phyloP scores from a whole-genome alignment of 2,888 invertebrate genomes.

The Thereva unica region DNA sequence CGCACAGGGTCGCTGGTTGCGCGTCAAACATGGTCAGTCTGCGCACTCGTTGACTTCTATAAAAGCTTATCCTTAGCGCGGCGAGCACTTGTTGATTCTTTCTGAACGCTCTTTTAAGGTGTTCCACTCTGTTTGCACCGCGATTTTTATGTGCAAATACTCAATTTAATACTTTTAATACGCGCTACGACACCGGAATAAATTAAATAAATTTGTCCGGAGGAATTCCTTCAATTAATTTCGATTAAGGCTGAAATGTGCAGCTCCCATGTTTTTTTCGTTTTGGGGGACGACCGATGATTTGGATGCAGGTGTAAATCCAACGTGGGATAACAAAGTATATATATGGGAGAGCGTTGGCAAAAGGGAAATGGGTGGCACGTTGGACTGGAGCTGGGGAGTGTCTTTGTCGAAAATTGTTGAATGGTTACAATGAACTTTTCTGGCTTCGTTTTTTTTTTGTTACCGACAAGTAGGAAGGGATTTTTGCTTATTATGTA shows the following conservation, averaged over 20 bases:
- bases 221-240: conserved; percentile 22
- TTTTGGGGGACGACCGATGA: no score
- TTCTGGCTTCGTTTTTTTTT: no score
- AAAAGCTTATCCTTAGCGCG: conserved; percentile 9
- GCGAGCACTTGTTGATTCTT: conserved; percentile 31
- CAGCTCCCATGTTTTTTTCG: no score
- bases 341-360: no score
- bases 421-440: no score
- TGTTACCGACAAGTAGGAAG: no score
- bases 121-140: neutral
- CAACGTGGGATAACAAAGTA: no score
- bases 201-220: conserved; percentile 30
- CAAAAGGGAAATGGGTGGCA: no score
- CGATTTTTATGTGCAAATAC: conserved; percentile 15
- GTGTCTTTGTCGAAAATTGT: no score
- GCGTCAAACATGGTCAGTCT: conserved; percentile 12
- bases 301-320: no score
- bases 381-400: no score
- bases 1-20: conserved; percentile 23
- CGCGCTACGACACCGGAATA: conserved; percentile 21
- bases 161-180: conserved; percentile 24
- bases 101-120: conserved; percentile 16
- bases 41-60: conserved; percentile 30
- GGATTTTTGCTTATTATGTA: no score
- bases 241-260: conserved; percentile 8